Evolutionary conservation across 2,888 invertebrate species (phyloP).

Genomic region (Agonum fuliginosum): DNA sequence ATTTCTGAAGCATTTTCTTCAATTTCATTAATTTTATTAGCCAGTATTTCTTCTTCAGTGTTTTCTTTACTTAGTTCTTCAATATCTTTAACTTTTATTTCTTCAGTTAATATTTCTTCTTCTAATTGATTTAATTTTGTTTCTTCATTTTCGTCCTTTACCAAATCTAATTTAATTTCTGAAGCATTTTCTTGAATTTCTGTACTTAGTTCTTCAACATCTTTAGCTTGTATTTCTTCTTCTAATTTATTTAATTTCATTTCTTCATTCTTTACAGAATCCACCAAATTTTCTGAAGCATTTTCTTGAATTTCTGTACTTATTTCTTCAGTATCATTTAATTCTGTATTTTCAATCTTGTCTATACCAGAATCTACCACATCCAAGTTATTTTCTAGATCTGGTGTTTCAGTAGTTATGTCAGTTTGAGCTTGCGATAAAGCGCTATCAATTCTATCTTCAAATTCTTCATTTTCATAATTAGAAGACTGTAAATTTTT

Average conservation of each 20-base stretch:
- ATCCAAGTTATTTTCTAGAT: conserved; percentile 59
- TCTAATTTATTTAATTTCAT: no score
- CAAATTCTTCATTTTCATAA: neutral
- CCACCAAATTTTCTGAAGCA: neutral
- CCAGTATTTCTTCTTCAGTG: neutral
- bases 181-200: neutral
- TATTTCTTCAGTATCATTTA: conserved; percentile 42
- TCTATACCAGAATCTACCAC: conserved; percentile 6
- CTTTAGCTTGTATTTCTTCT: conserved; percentile 57
- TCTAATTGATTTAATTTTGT: conserved; percentile 24
- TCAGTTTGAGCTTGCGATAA: neutral
- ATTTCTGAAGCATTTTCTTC: neutral
- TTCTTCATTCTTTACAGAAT: neutral
- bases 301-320: neutral
- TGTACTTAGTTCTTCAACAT: conserved; percentile 56
- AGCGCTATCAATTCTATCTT: neutral
- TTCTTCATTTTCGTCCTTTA: neutral
- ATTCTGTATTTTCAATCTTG: conserved; percentile 42
- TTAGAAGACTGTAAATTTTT: conserved; percentile 15
- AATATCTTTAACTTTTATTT: neutral
- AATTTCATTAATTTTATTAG: neutral
- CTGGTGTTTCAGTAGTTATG: conserved; percentile 56
- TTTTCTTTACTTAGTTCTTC: conserved; percentile 19
- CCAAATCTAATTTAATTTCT: neutral
- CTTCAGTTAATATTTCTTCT: conserved; percentile 47